Evolutionary conservation across 1,140 invertebrate genomes (phyloP), one percentile per base, ranked within the genome.

Genomic region (Aphelenchoides besseyi): DNA sequence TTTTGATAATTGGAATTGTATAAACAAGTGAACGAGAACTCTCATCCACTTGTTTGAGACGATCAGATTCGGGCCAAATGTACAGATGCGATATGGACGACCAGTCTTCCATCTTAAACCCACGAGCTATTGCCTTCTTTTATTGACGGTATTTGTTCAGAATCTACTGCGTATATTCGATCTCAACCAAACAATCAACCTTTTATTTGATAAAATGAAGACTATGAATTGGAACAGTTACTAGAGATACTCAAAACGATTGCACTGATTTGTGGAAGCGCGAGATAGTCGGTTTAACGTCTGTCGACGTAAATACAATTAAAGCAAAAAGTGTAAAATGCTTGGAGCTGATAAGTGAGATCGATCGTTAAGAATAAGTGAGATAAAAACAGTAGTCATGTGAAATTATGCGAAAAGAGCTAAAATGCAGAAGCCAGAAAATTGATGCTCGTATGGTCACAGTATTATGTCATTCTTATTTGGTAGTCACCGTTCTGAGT

Each of bases 401-500:
- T 48, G 12, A 12, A 48, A 48, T 48, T 48, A 48, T 48, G 41
- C 12, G 12, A 48, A 48, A n/a, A n/a, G n/a, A n/a, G n/a, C n/a
- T n/a, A n/a, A n/a, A n/a, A n/a, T n/a, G n/a, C n/a, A n/a, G n/a
- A n/a, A n/a, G n/a, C n/a, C n/a, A n/a, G n/a, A n/a, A n/a, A n/a
- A n/a, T n/a, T n/a, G n/a, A n/a, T n/a, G n/a, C n/a, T n/a, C n/a
- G n/a, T n/a, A n/a, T 48, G 41, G 23, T 16, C 41, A 23, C 12
- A 48, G 41, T 48, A 48, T 71, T 54, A 71, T 33, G 73, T 35
- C 74, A 75, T 98, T 85, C 96, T 89, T 72, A 99, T 86, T 85
- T 98, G 95, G 86, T 99, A 99, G 85, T 99, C 96, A 36, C 97
- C 97, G 86, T 98, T 98, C 85, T 98, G 95, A 23, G 97, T 99